These are phyloP conservation scores for Drosophila watanabei DNA, from an alignment of 1,140 invertebrate genomes.

Conservation along the genomic window DNA sequence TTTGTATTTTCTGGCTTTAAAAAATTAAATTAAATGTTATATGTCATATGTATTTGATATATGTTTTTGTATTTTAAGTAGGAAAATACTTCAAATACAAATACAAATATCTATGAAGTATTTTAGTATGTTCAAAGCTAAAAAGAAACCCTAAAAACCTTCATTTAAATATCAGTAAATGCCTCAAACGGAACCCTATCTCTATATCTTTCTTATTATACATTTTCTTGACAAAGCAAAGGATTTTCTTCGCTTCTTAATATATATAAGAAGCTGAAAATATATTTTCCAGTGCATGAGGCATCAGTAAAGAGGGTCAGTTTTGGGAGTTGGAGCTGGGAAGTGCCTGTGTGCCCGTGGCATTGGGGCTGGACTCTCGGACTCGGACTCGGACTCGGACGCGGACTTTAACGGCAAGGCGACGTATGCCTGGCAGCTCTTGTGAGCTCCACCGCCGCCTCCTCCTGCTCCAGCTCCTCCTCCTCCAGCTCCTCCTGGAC, in stretches of 20 bases:
- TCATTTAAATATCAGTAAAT: background rate
- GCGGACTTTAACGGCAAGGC: slow-evolving; percentile 37
- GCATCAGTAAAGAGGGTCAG: slow-evolving; percentile 7
- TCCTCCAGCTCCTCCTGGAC: slow-evolving; percentile 8
- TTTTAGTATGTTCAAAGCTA: too few relatives aligned
- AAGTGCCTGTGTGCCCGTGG: slow-evolving; percentile 12
- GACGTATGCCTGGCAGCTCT: slow-evolving; percentile 64
- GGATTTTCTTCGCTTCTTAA: background rate
- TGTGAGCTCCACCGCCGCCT: slow-evolving; percentile 17
- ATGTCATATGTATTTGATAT: too few relatives aligned
- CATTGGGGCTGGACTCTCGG: slow-evolving; percentile 26
- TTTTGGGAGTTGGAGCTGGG: slow-evolving; percentile 9
- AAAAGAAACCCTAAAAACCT: too few relatives aligned
- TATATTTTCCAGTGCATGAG: background rate
- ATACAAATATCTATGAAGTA: background rate
- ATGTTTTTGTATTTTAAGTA: too few relatives aligned
- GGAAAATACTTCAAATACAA: background rate
- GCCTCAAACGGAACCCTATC: background rate
- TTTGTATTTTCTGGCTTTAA: too few relatives aligned
- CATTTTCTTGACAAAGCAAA: background rate
- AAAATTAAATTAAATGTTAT: too few relatives aligned
- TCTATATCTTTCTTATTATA: background rate
- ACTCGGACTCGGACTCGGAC: slow-evolving; percentile 13
- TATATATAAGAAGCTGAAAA: too few relatives aligned
- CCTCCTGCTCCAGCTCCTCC: background rate